A percentile compares a stretch with the other conserved stretches of the same genome.
Conservation (phyloP, 2,113 vertebrate species). For the Oreocharis arfaki region DNA sequence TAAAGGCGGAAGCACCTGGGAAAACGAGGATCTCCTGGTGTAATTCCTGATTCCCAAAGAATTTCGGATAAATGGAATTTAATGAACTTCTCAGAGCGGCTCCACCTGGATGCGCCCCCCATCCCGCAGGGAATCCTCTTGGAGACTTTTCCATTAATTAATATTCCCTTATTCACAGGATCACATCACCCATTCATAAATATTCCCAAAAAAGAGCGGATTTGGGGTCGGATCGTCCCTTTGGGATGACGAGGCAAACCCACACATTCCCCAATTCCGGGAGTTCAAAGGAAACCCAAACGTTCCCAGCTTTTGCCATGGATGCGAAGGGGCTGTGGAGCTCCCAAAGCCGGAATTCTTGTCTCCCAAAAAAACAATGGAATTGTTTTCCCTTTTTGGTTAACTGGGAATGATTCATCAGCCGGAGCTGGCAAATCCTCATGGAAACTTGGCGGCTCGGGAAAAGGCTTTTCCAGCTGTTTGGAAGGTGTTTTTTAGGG, state of each 20-base stretch:
- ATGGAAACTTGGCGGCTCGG: neutral
- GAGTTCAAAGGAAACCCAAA: neutral
- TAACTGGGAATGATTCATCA: neutral
- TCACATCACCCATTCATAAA: neutral
- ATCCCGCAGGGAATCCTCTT: neutral
- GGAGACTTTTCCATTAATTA: neutral
- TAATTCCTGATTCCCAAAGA: neutral
- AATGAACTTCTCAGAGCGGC: neutral
- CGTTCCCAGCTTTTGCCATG: neutral
- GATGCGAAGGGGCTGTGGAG: neutral
- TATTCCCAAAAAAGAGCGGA: fast-evolving
- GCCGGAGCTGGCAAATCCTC: neutral
- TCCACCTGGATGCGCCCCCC: fast-evolving
- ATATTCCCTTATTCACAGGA: fast-evolving
- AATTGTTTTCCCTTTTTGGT: neutral
- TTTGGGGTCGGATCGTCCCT: neutral
- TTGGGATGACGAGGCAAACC: neutral
- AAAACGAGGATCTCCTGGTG: fast-evolving
- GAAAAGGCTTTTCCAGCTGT: constrained; percentile 15
- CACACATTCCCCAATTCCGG: neutral
- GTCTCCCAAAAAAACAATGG: neutral
- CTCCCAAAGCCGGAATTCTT: neutral
- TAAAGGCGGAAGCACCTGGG: neutral
- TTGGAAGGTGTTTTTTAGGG: neutral
- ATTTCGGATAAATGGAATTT: neutral